A percentile compares a stretch with the other conserved stretches of the same genome.
Evolutionary conservation across 2,888 invertebrate genomes (phyloP).

Genomic region (Gasteruption jaculator): DNA sequence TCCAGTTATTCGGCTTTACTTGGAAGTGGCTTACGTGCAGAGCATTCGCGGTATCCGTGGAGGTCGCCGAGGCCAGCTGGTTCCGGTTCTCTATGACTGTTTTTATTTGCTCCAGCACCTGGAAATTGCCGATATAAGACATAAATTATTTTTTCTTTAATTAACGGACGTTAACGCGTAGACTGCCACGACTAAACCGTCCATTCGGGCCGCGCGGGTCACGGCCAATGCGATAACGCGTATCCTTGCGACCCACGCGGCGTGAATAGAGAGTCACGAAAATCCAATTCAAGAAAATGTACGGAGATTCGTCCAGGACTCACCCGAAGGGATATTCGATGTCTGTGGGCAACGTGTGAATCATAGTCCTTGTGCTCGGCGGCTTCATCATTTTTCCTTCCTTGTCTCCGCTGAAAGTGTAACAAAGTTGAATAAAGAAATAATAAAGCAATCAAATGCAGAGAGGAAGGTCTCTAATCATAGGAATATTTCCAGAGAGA

Average conservation of each 20-base stretch:
- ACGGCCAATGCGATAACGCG: too few relatives aligned
- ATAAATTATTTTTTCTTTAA: too few relatives aligned
- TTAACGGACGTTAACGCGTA: too few relatives aligned
- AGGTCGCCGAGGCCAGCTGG: slow-evolving; percentile 39
- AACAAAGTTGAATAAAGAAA: slow-evolving; percentile 1
- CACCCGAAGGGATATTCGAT: slow-evolving; percentile 46
- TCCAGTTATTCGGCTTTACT: slow-evolving; percentile 8
- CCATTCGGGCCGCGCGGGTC: too few relatives aligned
- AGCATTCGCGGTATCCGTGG: slow-evolving; percentile 31
- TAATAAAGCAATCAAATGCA: not conserved
- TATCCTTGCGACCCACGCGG: too few relatives aligned
- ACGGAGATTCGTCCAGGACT: slow-evolving; percentile 24
- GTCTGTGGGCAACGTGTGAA: slow-evolving; percentile 37
- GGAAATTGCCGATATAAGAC: too few relatives aligned
- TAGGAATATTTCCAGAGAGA: slow-evolving; percentile 17
- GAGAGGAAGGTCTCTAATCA: slow-evolving; percentile 10
- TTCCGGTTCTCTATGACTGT: slow-evolving; percentile 48
- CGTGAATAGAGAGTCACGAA: too few relatives aligned
- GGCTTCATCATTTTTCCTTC: slow-evolving; percentile 39
- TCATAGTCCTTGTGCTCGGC: slow-evolving; percentile 40
- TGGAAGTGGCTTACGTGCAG: slow-evolving; percentile 36
- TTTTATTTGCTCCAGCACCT: slow-evolving; percentile 50
- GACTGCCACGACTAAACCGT: too few relatives aligned
- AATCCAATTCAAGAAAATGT: too few relatives aligned
- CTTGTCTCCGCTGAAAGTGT: slow-evolving; percentile 38